phyloP scores from a whole-genome alignment of 2,888 invertebrate species.

The Eupeodes luniger region DNA sequence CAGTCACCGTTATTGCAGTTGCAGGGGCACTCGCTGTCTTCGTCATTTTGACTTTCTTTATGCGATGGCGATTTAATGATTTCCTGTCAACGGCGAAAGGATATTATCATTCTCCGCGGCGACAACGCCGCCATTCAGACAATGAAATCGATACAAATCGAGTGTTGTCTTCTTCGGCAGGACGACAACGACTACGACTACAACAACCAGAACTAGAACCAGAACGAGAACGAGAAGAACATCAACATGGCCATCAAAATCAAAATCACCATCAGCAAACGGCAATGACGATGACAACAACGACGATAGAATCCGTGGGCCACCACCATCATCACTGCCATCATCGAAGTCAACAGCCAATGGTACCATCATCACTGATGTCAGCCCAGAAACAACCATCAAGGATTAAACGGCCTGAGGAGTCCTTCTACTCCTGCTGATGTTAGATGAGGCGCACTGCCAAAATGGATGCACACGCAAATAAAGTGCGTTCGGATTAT shows the following conservation, averaged over 20 bases:
- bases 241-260: slow-evolving; percentile 60
- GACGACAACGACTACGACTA: slow-evolving; percentile 54
- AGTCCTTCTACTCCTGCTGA: slow-evolving; percentile 43
- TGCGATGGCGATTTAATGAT: slow-evolving; percentile 76
- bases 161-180: slow-evolving; percentile 56
- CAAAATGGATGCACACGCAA: slow-evolving; percentile 11
- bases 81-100: slow-evolving; percentile 73
- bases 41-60: slow-evolving; percentile 60
- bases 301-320: slow-evolving; percentile 35
- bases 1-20: slow-evolving; percentile 62
- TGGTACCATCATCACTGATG: slow-evolving; percentile 17
- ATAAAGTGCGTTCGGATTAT: slow-evolving; percentile 54
- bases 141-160: slow-evolving; percentile 75
- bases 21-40: slow-evolving; percentile 29
- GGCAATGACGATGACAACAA: neutral
- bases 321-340: slow-evolving; percentile 51
- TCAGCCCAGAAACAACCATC: slow-evolving; percentile 18
- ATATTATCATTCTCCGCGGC: slow-evolving; percentile 75
- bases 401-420: slow-evolving; percentile 47
- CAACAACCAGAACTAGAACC: slow-evolving; percentile 35
- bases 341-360: slow-evolving; percentile 56
- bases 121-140: slow-evolving; percentile 69
- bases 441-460: slow-evolving; percentile 55
- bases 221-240: slow-evolving; percentile 57
- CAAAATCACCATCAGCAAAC: slow-evolving; percentile 38